Conservation (phyloP, 2,797 vertebrate genomes). For the Octomys mimax region DNA sequence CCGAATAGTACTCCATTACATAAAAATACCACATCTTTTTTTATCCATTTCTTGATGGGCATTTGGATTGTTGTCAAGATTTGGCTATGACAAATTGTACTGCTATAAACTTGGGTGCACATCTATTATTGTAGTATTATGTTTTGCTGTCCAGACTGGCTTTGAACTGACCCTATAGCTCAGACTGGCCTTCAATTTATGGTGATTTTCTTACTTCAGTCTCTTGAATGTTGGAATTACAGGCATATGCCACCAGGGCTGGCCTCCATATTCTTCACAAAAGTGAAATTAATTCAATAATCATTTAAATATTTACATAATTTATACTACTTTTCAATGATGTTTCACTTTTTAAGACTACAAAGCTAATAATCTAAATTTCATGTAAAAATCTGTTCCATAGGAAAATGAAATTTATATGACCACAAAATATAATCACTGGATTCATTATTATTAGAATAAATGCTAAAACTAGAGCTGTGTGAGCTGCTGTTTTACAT, state of each 20-base stretch:
- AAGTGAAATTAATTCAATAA: neutral
- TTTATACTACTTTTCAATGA: constrained; percentile 14
- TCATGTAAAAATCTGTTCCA: neutral
- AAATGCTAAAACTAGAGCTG: neutral
- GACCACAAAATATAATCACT: neutral
- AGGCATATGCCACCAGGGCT: neutral
- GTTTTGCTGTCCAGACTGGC: too few relatives aligned
- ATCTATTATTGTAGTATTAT: too few relatives aligned
- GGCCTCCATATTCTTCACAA: neutral
- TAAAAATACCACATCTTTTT: too few relatives aligned
- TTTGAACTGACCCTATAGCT: neutral
- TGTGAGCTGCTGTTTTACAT: neutral
- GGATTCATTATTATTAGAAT: constrained; percentile 13
- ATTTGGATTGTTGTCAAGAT: too few relatives aligned
- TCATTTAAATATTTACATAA: neutral
- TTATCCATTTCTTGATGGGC: too few relatives aligned
- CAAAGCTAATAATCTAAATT: neutral
- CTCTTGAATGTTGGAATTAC: neutral
- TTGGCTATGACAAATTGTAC: too few relatives aligned
- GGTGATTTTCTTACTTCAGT: neutral
- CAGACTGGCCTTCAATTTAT: neutral
- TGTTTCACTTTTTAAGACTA: neutral
- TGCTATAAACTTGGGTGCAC: too few relatives aligned
- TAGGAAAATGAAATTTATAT: neutral
- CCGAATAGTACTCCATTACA: too few relatives aligned